Percentiles rank a stretch among this genome's conserved stretches.
Evolutionary conservation across 2,113 vertebrate genomes (phyloP).

Genomic region (Tachysurus vachellii): DNA sequence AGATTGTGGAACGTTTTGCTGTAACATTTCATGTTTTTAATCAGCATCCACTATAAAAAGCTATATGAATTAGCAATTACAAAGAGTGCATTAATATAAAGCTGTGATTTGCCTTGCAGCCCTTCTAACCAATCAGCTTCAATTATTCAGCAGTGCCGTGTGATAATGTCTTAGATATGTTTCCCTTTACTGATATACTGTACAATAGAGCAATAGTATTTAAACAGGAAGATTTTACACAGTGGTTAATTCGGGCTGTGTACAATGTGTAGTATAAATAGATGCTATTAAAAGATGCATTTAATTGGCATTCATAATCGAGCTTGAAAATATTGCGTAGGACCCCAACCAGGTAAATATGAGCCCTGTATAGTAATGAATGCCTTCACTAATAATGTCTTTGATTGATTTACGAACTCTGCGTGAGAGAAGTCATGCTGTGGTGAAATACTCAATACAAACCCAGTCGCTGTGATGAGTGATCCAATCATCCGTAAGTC

Average conservation of each 20-base stretch:
- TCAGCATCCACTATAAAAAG: background rate
- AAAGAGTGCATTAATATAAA: background rate
- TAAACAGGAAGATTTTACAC: background rate
- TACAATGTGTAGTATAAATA: background rate
- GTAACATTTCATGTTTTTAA: background rate
- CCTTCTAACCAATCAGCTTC: background rate
- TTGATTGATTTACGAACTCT: conserved; percentile 4
- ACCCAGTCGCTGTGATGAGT: background rate
- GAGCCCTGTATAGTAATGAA: background rate
- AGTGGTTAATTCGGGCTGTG: background rate
- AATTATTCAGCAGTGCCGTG: background rate
- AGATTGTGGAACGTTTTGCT: background rate
- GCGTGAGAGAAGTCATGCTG: background rate
- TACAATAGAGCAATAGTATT: background rate
- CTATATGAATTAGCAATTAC: background rate
- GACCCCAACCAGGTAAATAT: conserved; percentile 1
- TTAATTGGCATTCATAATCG: background rate
- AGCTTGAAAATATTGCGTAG: background rate
- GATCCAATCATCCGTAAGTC: background rate
- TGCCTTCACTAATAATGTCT: background rate
- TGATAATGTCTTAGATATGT: background rate
- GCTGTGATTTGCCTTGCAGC: background rate
- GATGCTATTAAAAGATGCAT: background rate
- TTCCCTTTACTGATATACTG: background rate
- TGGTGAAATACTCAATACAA: conserved; percentile 27